These are phyloP conservation scores for Aythya baeri DNA, from an alignment of 2,113 vertebrate genomes.

Conservation along the genomic window DNA sequence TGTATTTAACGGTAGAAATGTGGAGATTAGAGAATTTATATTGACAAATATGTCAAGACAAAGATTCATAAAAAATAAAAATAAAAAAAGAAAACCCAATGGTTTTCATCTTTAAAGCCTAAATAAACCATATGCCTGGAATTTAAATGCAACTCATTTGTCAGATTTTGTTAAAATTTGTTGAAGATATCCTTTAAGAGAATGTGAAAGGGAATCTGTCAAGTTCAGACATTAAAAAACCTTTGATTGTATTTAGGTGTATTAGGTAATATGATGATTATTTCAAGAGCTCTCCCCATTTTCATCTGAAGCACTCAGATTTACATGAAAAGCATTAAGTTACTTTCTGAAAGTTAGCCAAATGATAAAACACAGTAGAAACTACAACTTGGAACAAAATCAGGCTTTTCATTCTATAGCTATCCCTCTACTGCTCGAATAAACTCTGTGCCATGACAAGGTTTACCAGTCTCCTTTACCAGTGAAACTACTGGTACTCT, in stretches of 20 bases:
- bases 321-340: neutral
- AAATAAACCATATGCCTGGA: neutral
- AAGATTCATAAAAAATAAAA: neutral
- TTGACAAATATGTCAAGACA: neutral
- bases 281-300: neutral
- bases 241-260: neutral
- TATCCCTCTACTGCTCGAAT: neutral
- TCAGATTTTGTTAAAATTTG: neutral
- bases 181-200: neutral
- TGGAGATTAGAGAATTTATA: neutral
- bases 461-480: neutral
- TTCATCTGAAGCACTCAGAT: neutral
- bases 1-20: neutral
- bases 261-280: neutral
- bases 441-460: neutral
- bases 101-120: neutral
- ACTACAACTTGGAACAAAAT: slow-evolving; percentile 7
- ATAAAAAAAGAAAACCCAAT: neutral
- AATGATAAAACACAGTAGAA: neutral
- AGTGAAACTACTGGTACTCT: neutral
- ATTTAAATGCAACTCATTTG: neutral
- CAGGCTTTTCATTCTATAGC: neutral
- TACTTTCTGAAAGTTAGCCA: neutral
- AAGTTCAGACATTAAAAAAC: neutral
- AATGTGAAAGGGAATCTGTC: neutral